These are phyloP conservation scores for Leptinotarsa haldemani DNA, from an alignment of 2,888 invertebrate species.

Conservation along the genomic window DNA sequence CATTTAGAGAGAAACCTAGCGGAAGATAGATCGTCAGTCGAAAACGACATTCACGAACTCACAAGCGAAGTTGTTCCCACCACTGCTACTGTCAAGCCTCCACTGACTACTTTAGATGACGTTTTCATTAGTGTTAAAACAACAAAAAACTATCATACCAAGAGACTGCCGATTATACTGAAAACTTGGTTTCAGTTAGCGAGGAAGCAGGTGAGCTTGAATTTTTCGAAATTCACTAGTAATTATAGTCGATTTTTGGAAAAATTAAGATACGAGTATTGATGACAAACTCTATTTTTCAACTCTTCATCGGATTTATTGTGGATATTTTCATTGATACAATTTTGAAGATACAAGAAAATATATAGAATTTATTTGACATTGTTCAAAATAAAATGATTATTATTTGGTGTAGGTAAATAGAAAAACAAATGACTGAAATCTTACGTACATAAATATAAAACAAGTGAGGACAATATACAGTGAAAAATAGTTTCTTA, in stretches of 20 bases:
- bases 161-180: conserved; percentile 86
- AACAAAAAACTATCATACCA: conserved; percentile 86
- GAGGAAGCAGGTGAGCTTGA: conserved; percentile 81
- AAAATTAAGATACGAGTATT: neutral
- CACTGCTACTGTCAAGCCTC: conserved; percentile 67
- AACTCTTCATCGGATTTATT: no score
- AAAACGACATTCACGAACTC: conserved; percentile 46
- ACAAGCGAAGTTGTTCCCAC: conserved; percentile 58
- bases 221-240: neutral
- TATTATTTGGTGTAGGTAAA: no score
- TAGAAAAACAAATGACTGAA: no score
- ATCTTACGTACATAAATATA: no score
- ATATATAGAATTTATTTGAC: no score
- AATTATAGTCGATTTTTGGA: neutral
- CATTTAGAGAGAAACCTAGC: conserved; percentile 54
- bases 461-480: no score
- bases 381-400: no score
- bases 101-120: conserved; percentile 80
- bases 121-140: conserved; percentile 97
- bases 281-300: neutral
- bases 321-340: no score
- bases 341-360: no score
- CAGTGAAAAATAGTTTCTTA: no score
- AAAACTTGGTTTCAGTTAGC: conserved; percentile 97
- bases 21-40: conserved; percentile 48